phyloP scores from a whole-genome alignment of 2,797 vertebrate species.

The Hemitrygon akajei region DNA sequence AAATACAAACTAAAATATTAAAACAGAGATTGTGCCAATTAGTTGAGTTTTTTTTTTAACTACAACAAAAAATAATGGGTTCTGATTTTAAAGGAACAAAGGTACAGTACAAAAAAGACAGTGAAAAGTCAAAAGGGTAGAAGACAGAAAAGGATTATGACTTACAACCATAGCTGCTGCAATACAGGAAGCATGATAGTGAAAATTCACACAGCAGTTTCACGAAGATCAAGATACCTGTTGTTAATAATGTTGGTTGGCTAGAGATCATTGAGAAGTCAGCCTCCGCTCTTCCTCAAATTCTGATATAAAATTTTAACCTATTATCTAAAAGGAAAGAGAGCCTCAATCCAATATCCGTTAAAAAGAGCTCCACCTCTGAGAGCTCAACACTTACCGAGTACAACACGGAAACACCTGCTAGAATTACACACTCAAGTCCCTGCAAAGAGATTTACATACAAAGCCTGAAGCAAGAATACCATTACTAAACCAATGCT shows the following conservation, averaged over 20 bases:
- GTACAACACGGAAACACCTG: not conserved
- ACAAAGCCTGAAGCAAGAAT: not conserved
- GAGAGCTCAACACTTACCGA: too few species aligned
- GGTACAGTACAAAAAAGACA: not conserved
- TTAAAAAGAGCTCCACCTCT: not conserved
- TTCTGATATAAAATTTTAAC: not conserved
- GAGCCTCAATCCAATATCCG: not conserved
- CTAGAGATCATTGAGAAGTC: not conserved
- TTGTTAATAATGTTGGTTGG: not conserved
- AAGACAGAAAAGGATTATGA: not conserved
- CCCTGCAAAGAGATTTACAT: not conserved
- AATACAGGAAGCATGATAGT: not conserved
- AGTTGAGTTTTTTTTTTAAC: not conserved
- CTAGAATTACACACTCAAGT: not conserved
- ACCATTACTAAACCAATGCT: not conserved
- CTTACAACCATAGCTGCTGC: not conserved
- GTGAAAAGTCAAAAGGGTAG: not conserved
- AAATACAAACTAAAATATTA: not conserved
- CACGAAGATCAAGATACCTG: not conserved
- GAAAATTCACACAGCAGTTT: not conserved
- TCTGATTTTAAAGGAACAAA: not conserved
- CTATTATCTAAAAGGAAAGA: not conserved
- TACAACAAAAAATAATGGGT: not conserved
- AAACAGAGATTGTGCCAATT: not conserved
- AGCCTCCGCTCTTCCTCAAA: not conserved